These are phyloP conservation scores for Strigops habroptila DNA, from an alignment of 2,113 vertebrate genomes.

Conservation along the genomic window DNA sequence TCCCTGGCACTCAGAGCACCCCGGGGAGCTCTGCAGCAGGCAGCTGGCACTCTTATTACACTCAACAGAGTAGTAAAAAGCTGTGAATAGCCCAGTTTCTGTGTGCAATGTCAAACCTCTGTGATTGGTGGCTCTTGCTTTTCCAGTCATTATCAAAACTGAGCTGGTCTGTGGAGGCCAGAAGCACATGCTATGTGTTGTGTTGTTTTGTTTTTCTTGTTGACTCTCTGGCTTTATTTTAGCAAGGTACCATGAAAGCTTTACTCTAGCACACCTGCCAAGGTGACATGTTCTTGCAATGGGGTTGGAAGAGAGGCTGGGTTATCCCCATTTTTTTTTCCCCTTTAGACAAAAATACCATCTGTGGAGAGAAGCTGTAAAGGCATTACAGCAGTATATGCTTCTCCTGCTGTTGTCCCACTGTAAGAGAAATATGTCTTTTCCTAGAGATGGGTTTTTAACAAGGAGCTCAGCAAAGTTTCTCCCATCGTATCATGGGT, in stretches of 20 bases:
- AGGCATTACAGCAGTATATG: not conserved
- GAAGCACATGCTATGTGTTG: not conserved
- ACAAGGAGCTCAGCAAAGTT: not conserved
- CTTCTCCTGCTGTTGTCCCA: not conserved
- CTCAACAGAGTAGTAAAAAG: not conserved
- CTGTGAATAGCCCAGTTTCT: not conserved
- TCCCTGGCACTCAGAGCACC: not conserved
- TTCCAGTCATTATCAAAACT: not conserved
- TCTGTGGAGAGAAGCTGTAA: not conserved
- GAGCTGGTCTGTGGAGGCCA: not conserved
- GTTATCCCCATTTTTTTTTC: not conserved
- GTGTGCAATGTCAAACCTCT: not conserved
- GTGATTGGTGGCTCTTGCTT: not conserved
- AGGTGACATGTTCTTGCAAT: not conserved
- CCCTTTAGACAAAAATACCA: not conserved
- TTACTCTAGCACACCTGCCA: not conserved
- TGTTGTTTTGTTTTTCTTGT: not conserved
- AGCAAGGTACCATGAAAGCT: not conserved
- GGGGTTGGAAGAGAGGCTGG: not conserved
- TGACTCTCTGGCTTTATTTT: not conserved
- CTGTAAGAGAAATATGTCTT: not conserved
- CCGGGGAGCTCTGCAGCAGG: not conserved
- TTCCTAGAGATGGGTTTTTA: not conserved
- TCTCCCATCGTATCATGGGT: not conserved
- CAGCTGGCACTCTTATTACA: not conserved